Base-by-base conservation (phyloP, 1,140 invertebrate species). In the Drosophila carrolli region DNA sequence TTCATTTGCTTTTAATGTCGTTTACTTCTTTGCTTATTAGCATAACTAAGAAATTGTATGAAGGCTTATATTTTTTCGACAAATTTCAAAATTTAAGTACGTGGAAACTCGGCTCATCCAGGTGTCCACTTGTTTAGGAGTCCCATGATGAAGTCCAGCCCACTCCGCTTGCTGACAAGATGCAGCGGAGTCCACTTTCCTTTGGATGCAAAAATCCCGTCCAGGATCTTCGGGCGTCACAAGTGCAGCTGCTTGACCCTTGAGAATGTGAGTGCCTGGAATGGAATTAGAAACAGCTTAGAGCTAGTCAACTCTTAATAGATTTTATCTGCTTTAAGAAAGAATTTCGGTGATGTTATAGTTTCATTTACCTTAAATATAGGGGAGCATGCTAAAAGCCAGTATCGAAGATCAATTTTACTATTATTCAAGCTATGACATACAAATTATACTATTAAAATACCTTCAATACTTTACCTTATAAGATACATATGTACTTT, bases 231-330 rank as follows among this genome's bases (percentile, higher is more conserved):
- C 0, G n/a, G 43, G 4, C 47, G 54, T 2, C 44, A 29, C 16
- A 66, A 54, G 1, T 58, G 51, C 11, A 68, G 55, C 14, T 70
- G 73, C 19, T 8, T 86, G 43, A 86, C 83, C 23, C 58, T 86
- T n/a, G 56, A 86, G n/a, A 88, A 88, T 56, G 83, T 86, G 37
- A 88, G 83, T 83, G 16, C 3, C 4, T 61, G 4, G 13, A 11
- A 14, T 48, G 1, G 4, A 10, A n/a, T 48, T 29, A 1, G 1
- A 14, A 48, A 9, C 35, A 37, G 4, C 9, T 37, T 0, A 37
- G 1, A 37, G 35, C 35, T 32, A 32, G 5, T 32, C 2, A 32
- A 7, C 29, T 32, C 7, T 8, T 32, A 32, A 6, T 32, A 7
- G 6, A 38, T 38, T 38, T 38, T 38, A 23, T 23, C 3, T 23